phyloP scores from a whole-genome alignment of 2,113 vertebrate genomes.

The Vulpes ferrilata region DNA sequence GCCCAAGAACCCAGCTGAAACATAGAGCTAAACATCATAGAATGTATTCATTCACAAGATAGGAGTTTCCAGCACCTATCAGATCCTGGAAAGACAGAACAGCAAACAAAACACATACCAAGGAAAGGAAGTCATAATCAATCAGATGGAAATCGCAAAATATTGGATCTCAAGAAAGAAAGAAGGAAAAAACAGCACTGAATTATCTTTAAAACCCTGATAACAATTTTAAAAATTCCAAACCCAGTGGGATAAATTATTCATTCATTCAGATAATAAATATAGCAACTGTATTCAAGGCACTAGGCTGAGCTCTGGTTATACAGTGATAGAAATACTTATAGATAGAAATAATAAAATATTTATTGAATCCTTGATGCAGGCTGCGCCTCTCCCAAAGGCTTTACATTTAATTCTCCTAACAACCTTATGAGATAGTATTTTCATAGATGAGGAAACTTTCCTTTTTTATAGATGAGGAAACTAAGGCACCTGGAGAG shows the following conservation, averaged over 20 bases:
- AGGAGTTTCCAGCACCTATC: background rate
- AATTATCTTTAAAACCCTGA: constrained; percentile 29
- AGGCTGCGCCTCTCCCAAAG: background rate
- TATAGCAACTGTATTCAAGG: background rate
- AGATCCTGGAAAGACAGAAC: background rate
- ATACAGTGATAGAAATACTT: constrained; percentile 2
- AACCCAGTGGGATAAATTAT: background rate
- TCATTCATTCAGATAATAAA: constrained; percentile 25
- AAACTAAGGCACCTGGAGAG: background rate
- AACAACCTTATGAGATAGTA: background rate
- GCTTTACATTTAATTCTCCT: background rate
- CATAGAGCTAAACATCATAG: background rate
- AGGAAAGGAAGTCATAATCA: background rate
- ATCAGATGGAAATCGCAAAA: constrained; percentile 51
- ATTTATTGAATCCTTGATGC: constrained; percentile 8
- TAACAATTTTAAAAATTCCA: background rate
- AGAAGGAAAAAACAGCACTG: background rate
- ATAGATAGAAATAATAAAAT: background rate
- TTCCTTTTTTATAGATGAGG: background rate
- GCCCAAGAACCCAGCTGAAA: constrained; percentile 33
- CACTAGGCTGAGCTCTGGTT: background rate
- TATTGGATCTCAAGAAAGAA: background rate
- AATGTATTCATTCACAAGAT: constrained; percentile 27
- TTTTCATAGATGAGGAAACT: background rate
- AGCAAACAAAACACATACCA: background rate